Evolutionary conservation across 2,888 invertebrate species (phyloP), one percentile per base, ranked within the genome.

Genomic region (Orgyia antiqua): DNA sequence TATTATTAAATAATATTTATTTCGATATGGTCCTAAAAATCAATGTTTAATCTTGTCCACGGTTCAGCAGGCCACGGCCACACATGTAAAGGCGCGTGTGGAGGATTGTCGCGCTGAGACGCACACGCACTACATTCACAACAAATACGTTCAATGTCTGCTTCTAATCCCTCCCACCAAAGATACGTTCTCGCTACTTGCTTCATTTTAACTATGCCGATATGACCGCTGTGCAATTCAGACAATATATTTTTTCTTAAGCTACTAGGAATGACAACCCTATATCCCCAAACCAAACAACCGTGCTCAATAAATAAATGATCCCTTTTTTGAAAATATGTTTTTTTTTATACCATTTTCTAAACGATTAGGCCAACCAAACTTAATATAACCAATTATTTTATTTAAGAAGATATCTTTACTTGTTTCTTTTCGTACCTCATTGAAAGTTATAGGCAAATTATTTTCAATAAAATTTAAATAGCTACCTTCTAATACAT

Each of bases 201-300:
- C 20, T 50, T 50, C 42, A 48, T 53, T 26, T 41, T 47, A 3
- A 44, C 42, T 2, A 44, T 40, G 2, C 45, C 48, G 1, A 36
- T 33, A 20, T 48, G 51, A 1, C 42, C 39, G 9, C 33, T 31
- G 24, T 44, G 44, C 15, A 51, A 29, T 23, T 51, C 45, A 1
- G 32, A 33, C 4, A 50, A 21, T n/a, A 47, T 13, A n/a, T 1
- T 10, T 4, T 20, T 10, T 5, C 38, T 34, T 19, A 42, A 38
- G 1, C 19, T 8, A 13, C 18, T 29, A 2, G 50, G 47, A 8
- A 51, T 19, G 3, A 45, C 26, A 1, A 51, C 23, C 5, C 40
- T 9, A 27, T 48, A 45, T 6, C 45, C 44, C n/a, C n/a, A n/a
- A n/a, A n/a, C n/a, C n/a, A n/a, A n/a, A n/a, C n/a, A n/a, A n/a